Percentiles rank a stretch among this genome's conserved stretches.
Conservation (phyloP, 2,113 vertebrate species). For the Cairina moschata region DNA sequence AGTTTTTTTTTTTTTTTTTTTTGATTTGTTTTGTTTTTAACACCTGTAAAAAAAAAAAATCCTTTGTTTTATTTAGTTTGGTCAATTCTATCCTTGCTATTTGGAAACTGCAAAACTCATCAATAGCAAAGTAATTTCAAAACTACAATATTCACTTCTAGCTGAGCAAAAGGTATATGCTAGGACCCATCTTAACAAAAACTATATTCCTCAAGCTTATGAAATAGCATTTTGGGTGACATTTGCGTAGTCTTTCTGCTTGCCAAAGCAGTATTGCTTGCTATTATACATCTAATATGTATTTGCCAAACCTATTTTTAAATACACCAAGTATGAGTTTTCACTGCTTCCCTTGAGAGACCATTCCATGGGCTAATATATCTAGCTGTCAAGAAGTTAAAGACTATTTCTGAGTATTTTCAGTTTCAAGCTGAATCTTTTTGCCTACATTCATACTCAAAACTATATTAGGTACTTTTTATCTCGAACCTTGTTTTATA, state of each 20-base stretch:
- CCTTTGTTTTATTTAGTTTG: rapidly evolving
- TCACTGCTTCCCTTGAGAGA: not conserved
- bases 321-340: not conserved
- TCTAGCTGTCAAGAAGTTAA: not conserved
- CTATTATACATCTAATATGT: not conserved
- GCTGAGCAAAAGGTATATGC: not conserved
- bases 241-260: not conserved
- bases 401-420: constrained; percentile 5
- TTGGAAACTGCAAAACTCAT: not conserved
- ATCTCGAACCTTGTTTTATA: not conserved
- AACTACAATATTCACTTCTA: not conserved
- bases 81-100: not conserved
- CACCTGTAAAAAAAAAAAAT: not conserved
- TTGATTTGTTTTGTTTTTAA: not conserved
- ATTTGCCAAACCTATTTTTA: not conserved
- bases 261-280: not conserved
- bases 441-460: not conserved
- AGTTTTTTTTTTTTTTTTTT: not conserved
- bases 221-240: not conserved
- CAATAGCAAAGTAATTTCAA: not conserved
- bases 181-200: not conserved
- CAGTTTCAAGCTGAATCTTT: not conserved
- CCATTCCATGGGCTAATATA: not conserved
- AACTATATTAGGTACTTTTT: not conserved
- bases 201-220: not conserved